Evolutionary conservation across 2,113 vertebrate species (phyloP).

Genomic region (Etheostoma cragini): DNA sequence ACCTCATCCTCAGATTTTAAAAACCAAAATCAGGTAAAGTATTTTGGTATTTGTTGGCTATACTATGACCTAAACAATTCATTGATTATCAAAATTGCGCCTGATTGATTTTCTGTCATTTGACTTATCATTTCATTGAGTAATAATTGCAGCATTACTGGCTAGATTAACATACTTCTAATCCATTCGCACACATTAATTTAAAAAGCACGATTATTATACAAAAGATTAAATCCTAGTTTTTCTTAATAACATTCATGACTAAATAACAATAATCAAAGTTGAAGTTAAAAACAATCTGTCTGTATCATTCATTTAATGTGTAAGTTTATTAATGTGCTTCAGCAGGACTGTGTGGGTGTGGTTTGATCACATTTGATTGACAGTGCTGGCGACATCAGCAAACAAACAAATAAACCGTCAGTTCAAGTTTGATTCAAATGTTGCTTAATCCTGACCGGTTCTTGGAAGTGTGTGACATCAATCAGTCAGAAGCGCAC

Average conservation of each 20-base stretch:
- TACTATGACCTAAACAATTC: not conserved
- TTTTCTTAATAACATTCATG: not conserved
- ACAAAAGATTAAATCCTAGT: not conserved
- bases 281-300: not conserved
- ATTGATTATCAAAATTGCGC: not conserved
- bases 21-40: not conserved
- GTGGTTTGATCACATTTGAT: not conserved
- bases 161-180: slow-evolving; percentile 10
- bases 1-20: not conserved
- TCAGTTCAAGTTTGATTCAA: slow-evolving; percentile 3
- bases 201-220: not conserved
- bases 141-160: slow-evolving; percentile 16
- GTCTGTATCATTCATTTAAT: not conserved
- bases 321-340: not conserved
- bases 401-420: not conserved
- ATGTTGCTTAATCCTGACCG: not conserved
- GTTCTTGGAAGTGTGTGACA: not conserved
- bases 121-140: not conserved
- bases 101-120: not conserved
- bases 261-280: slow-evolving; percentile 5
- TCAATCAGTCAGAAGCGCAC: not conserved
- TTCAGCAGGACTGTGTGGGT: not conserved
- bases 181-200: slow-evolving; percentile 6
- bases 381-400: not conserved
- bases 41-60: not conserved